These are phyloP conservation scores for Deroplatys truncata DNA, from an alignment of 2,888 invertebrate genomes.

Conservation along the genomic window DNA sequence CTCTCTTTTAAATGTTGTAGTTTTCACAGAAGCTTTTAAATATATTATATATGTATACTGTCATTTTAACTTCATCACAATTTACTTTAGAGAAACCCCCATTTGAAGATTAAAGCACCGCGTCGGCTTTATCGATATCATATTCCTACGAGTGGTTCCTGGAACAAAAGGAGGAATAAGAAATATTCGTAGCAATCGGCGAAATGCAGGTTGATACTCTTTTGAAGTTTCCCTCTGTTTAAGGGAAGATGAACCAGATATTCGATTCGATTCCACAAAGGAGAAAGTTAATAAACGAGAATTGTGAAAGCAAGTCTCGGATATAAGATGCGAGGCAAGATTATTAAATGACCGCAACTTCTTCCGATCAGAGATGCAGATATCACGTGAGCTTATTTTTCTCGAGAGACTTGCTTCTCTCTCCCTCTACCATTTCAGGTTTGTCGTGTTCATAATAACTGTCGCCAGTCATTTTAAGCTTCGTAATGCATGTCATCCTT, in stretches of 20 bases:
- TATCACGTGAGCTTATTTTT: not conserved
- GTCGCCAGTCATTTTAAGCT: not conserved
- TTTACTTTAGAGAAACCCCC: no score
- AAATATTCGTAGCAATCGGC: no score
- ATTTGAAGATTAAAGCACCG: no score
- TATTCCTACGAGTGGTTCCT: no score
- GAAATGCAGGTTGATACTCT: not conserved
- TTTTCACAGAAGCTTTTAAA: no score
- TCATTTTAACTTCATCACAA: no score
- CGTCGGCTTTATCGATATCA: no score
- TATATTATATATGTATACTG: no score
- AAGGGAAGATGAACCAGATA: not conserved
- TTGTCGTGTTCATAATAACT: not conserved
- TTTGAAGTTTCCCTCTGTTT: not conserved
- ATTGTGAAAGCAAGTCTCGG: not conserved
- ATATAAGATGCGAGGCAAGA: not conserved
- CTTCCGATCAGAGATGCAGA: not conserved
- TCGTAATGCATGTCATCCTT: not conserved
- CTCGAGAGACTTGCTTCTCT: not conserved
- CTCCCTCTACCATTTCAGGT: not conserved
- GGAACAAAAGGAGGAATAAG: no score
- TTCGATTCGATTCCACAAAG: not conserved
- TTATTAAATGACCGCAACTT: not conserved
- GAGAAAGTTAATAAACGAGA: not conserved
- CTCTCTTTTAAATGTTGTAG: no score